Percentiles rank a stretch among this genome's conserved stretches.
Evolutionary conservation across 2,113 vertebrate species (phyloP).

Genomic region (Phylloscopus trochilus): DNA sequence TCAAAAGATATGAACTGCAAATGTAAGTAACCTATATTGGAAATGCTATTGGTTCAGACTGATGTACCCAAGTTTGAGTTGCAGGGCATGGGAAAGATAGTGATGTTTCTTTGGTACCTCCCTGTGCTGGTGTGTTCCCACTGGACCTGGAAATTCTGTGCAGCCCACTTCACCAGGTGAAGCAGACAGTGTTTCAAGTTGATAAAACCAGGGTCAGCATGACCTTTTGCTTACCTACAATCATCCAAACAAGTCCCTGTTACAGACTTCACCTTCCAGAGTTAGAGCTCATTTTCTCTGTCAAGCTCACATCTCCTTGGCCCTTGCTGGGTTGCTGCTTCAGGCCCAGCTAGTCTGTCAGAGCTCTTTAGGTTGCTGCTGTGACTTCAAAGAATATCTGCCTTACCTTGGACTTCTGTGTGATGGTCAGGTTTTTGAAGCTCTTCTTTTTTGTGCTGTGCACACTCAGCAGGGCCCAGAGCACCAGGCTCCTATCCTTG

Average conservation of each 20-base stretch:
- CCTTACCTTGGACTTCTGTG: neutral
- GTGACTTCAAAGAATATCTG: neutral
- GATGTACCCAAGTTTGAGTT: neutral
- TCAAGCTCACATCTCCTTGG: neutral
- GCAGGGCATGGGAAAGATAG: neutral
- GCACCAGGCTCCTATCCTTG: neutral
- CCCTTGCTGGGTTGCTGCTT: neutral
- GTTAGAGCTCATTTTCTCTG: neutral
- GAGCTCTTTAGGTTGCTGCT: neutral
- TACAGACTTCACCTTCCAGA: neutral
- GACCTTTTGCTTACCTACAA: neutral
- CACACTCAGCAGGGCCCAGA: neutral
- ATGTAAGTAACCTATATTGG: neutral
- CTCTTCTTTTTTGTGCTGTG: neutral
- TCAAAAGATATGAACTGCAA: neutral
- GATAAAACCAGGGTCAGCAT: neutral
- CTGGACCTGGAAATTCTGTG: neutral
- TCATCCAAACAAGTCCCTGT: neutral
- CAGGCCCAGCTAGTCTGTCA: neutral
- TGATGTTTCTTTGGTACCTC: neutral
- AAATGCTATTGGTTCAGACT: neutral
- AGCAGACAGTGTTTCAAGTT: neutral
- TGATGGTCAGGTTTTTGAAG: neutral
- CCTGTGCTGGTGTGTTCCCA: fast-evolving
- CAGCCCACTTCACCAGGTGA: neutral